Percentiles rank a stretch among this genome's conserved stretches.
Conservation (phyloP, 2,797 vertebrate genomes). For the Hirundo rustica region DNA sequence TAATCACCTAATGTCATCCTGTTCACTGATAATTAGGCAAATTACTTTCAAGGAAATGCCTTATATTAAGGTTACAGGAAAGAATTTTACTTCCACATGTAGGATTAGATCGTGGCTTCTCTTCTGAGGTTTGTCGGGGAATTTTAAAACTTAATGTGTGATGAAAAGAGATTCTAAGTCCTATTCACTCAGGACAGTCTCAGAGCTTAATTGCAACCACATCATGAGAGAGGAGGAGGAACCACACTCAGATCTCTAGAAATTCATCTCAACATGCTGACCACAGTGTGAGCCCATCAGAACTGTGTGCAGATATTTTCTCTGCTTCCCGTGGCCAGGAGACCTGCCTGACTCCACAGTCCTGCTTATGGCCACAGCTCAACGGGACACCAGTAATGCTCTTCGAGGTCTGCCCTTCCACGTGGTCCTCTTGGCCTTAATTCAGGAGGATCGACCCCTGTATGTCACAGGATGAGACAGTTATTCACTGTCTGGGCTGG, state of each 20-base stretch:
- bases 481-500: accelerated
- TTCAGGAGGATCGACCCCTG: not conserved
- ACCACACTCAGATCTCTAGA: not conserved
- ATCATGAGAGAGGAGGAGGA: not conserved
- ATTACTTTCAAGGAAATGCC: constrained; percentile 35
- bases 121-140: not conserved
- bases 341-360: not conserved
- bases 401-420: not conserved
- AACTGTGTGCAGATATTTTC: not conserved
- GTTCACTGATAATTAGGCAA: constrained; percentile 24
- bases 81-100: not conserved
- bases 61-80: not conserved
- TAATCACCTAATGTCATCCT: constrained; percentile 38
- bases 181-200: not conserved
- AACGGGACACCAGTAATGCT: not conserved
- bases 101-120: not conserved
- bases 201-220: not conserved
- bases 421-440: not conserved
- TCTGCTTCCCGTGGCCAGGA: not conserved
- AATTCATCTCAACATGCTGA: accelerated
- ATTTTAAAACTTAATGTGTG: not conserved
- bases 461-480: accelerated
- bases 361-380: not conserved
- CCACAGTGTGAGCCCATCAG: not conserved
- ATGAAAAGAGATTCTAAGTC: not conserved